A percentile compares a stretch with the other conserved stretches of the same genome.
phyloP scores from a whole-genome alignment of 35 echinoderm and acorn worm genomes.

The Eucidaris tribuloides region DNA sequence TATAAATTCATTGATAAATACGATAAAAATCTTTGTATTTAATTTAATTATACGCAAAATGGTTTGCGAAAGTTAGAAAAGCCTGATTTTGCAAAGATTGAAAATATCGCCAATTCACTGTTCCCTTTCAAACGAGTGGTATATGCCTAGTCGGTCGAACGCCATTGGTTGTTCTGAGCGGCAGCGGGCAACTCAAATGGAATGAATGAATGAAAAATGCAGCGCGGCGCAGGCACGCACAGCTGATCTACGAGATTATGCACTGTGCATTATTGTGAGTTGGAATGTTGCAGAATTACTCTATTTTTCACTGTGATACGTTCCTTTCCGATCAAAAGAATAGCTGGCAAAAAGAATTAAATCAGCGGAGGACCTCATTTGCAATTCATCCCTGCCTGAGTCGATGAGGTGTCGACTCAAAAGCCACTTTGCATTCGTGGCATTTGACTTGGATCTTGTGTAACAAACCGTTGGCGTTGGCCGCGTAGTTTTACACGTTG shows the following conservation, averaged over 20 bases:
- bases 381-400: not conserved
- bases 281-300: not conserved
- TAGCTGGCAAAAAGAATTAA: not conserved
- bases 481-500: not conserved
- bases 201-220: constrained; percentile 21
- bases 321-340: not conserved
- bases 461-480: not conserved
- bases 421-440: not conserved
- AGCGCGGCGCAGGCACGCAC: not conserved
- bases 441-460: not conserved
- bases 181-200: constrained; percentile 61
- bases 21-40: too few relatives aligned
- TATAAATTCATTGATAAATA: too few relatives aligned
- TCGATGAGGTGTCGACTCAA: not conserved
- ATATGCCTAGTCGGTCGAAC: not conserved
- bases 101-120: too few relatives aligned
- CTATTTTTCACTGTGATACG: not conserved
- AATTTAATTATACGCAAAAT: too few relatives aligned
- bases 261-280: not conserved
- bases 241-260: not conserved
- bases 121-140: not conserved
- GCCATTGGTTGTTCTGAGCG: constrained; percentile 1
- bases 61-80: too few relatives aligned
- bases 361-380: too few relatives aligned
- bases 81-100: too few relatives aligned